Conservation (phyloP, 2,113 vertebrate genomes). For the Odontesthes bonariensis region DNA sequence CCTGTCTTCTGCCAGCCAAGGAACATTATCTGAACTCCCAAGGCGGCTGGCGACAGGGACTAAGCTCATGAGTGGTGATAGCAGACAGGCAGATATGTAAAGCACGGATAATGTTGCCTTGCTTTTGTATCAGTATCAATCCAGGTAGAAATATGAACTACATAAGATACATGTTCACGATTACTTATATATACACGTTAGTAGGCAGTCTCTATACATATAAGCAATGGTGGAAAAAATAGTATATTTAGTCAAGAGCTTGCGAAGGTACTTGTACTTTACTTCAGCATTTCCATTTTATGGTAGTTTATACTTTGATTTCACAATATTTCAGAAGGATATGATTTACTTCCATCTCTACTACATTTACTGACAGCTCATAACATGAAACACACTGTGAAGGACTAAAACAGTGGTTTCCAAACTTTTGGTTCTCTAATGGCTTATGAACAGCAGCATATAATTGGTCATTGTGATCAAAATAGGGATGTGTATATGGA, state of each 20-base stretch:
- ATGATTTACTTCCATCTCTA: no score
- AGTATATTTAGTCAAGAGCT: background rate
- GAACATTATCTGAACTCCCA: conserved; percentile 98
- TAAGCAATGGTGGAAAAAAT: background rate
- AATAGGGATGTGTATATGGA: background rate
- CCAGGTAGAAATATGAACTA: background rate
- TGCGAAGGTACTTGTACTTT: background rate
- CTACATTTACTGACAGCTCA: background rate
- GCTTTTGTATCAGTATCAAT: conserved; percentile 81
- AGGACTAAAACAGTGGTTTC: background rate
- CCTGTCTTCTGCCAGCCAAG: conserved; percentile 96
- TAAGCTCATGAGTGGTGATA: conserved; percentile 93
- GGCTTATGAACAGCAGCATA: no score
- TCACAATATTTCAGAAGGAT: no score
- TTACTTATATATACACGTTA: conserved; percentile 4
- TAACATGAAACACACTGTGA: background rate
- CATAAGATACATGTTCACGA: background rate
- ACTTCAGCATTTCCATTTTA: background rate
- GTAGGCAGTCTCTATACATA: conserved; percentile 1
- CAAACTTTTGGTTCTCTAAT: background rate
- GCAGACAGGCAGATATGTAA: conserved; percentile 94
- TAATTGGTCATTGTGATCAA: background rate
- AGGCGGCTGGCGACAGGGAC: conserved; percentile 90
- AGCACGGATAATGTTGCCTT: conserved; percentile 92
- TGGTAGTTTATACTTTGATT: no score